Evolutionary conservation across 1,140 invertebrate genomes (phyloP), one percentile per base, ranked within the genome.

Genomic region (Euwallacea similis): DNA sequence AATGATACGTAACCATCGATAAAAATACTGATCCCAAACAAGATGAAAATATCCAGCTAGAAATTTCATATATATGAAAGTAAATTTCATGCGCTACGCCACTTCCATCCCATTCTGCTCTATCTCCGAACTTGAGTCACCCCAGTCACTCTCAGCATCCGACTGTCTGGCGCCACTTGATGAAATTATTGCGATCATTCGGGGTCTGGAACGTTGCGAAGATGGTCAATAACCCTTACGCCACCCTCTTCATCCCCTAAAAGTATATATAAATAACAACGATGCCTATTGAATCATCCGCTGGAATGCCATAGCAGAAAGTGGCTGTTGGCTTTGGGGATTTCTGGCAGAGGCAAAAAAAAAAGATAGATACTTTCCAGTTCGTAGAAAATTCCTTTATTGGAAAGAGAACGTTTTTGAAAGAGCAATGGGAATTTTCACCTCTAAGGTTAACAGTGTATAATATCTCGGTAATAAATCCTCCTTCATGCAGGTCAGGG

Each of bases 151-250:
- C 21, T 56, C n/a, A 33, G 55, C n/a, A 56, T 56, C 41, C 58
- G 58, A 33, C 58, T 42, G 58, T 60, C 58, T 60, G 58, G 58
- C 58, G 58, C 58, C 58, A 60, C 58, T 60, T 60, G 58, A 60
- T 60, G 58, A 60, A 60, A 60, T 60, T 60, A 60, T 60, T 60
- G 42, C 58, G 58, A 60, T 60, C 58, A 42, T 60, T 60, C 41
- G 58, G 58, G 58, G 41, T 33, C 21, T 33, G 21, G 21, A 60
- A 2, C 8, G 58, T 56, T 56, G 54, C 54, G 54, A 21, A 16
- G 54, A 16, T 15, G 54, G 54, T 56, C 54, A 11, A 56, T 56
- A 56, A 56, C 54, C 54, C 54, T 11, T 10, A 56, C 10, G 8
- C n/a, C 54, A 3, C 54, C 54, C 54, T 56, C 16, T 16, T 56